Base-by-base conservation (phyloP, 2,888 invertebrate species). In the Heterodera filipjevi region DNA sequence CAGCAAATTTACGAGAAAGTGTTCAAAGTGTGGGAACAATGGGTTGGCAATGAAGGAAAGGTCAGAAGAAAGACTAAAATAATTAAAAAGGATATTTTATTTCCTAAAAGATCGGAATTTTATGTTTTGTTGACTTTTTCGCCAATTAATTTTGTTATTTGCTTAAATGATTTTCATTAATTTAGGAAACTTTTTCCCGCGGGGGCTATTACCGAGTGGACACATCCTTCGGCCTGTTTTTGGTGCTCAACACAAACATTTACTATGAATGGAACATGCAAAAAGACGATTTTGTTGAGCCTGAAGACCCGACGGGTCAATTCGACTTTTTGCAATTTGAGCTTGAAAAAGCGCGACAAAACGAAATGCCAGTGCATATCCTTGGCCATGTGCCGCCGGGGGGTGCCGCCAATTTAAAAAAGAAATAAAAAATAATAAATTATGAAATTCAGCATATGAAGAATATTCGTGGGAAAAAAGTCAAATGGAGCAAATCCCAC, bases 371-470 rank as follows among this genome's bases (percentile, higher is more conserved):
- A 16, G 85, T 87, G 59, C 84, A 88, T 77, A 82, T 88, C 22
- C 81, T 87, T n/a, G 85, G 86, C n/a, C 88, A 88, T 68, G 87
- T 88, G 68, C 82, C 85, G 12, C 87, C 88, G 10, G 88, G 88
- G 79, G 83, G 87, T 86, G 39, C 70, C 75, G 44, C 27, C 1
- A 49, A 73, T 49, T 22, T 53, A 49, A 27, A 49, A 27, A 27
- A 76, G 30, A 66, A 32, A 14, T 32, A 22, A 44, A 32, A 59
- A 77, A 27, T 30, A 71, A 32, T 66, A 14, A 14, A 22, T 2
- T 73, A 3, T 53, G 1, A 2, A 46, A 27, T 73, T 73, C 19
- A 75, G 75, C 64, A 0, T 32, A 64, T 30, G 75, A 75, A 35
- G 10, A 59, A 27, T 59, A 59, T 27, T 59, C 59, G 27, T 6